These are phyloP conservation scores for Neodiprion pinetum DNA, from an alignment of 1,140 invertebrate genomes.

Conservation along the genomic window DNA sequence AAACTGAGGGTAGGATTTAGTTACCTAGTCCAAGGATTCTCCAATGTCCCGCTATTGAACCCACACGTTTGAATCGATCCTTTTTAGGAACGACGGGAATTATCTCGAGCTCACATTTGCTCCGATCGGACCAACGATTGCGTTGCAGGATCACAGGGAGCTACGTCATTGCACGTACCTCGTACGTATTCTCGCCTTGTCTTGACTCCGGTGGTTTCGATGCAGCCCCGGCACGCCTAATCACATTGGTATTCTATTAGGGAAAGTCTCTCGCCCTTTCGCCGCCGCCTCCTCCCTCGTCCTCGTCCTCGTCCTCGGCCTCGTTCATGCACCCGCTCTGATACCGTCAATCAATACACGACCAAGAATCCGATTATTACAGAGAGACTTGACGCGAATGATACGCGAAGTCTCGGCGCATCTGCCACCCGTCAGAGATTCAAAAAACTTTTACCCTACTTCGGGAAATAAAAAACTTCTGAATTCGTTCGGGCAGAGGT, in stretches of 20 bases:
- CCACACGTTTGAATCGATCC: too few relatives aligned
- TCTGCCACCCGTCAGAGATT: too few relatives aligned
- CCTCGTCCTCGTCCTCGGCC: constrained; percentile 29
- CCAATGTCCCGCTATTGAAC: too few relatives aligned
- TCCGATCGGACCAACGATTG: background rate
- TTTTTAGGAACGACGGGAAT: background rate
- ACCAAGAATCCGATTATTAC: too few relatives aligned
- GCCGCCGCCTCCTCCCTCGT: background rate
- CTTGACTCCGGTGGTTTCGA: constrained; percentile 39
- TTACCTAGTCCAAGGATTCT: too few relatives aligned
- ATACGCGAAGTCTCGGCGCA: too few relatives aligned
- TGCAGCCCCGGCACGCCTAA: constrained; percentile 50
- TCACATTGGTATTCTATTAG: constrained; percentile 59
- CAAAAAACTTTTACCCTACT: too few relatives aligned
- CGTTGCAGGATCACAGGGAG: background rate
- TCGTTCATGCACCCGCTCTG: constrained; percentile 29
- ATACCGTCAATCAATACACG: background rate
- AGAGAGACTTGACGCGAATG: too few relatives aligned
- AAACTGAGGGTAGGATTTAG: too few relatives aligned
- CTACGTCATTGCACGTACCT: background rate
- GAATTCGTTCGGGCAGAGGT: too few relatives aligned
- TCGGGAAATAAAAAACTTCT: too few relatives aligned
- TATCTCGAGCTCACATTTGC: background rate
- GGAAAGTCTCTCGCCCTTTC: constrained; percentile 13
- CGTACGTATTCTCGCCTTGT: constrained; percentile 6